Evolutionary conservation across 2,888 invertebrate genomes (phyloP), one percentile per base, ranked within the genome.

Genomic region (Eumerus sabulonum): DNA sequence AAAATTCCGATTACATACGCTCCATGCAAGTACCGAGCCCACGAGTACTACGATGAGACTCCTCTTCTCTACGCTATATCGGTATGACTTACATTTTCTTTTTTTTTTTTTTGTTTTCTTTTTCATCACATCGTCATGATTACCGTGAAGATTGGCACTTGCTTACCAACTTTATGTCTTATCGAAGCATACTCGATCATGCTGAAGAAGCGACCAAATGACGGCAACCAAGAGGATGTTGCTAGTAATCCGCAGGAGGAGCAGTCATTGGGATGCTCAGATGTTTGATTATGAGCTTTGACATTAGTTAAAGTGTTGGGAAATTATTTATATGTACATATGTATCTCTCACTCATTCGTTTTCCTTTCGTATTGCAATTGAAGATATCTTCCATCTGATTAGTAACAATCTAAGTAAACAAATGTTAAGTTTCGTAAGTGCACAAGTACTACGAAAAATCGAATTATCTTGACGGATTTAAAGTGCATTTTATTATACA

Each of bases 291-390:
- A 51, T 64, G 51, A 27, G 64, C 50, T 51, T 64, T 72, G 72
- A 72, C 72, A 72, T 72, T 72, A 64, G 50, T 1, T 27, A 63
- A 59, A 72, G 72, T 72, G 63, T 64, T 40, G 72, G 27, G 27
- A 72, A 72, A 72, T 53, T 57, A 35, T 57, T 56, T 71, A 14
- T 18, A 45, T 40, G 44, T n/a, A n/a, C n/a, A n/a, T n/a, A n/a
- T n/a, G n/a, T 38, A n/a, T 62, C 27, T 44, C 16, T 60, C 38
- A 19, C 50, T 17, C 35, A 14, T 14, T 18, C 45, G 12, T 35
- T n/a, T 40, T 11, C 40, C n/a, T 40, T 11, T 40, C 12, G 40
- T 40, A 60, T 17, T 19, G 19, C 27, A 60, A 53, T 17, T 17
- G 54, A 9, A 59, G 51, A 48, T 38, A 27, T 40, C n/a, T 47